Evolutionary conservation across 2,113 vertebrate species (phyloP).

Genomic region (Lagopus leucura): DNA sequence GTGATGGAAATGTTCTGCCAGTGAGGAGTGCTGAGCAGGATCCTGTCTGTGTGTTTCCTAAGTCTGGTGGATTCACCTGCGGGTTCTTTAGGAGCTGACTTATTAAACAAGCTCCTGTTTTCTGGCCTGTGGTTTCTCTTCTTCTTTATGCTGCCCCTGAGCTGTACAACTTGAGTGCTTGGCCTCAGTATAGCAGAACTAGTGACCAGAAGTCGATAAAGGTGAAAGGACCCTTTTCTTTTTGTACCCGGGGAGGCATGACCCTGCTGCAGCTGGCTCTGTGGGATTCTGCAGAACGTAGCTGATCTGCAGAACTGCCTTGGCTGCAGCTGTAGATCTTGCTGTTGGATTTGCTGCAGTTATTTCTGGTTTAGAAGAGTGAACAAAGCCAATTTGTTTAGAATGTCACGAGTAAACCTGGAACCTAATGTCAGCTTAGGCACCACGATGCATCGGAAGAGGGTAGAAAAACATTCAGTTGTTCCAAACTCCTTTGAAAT

Average conservation of each 20-base stretch:
- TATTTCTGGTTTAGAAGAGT: neutral
- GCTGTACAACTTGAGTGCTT: neutral
- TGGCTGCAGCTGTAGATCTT: neutral
- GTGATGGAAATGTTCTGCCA: neutral
- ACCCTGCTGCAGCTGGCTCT: neutral
- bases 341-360: neutral
- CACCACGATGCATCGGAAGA: neutral
- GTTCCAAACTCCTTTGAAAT: neutral
- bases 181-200: neutral
- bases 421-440: neutral
- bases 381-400: neutral
- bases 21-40: neutral
- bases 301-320: rapidly evolving
- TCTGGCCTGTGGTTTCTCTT: neutral
- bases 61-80: neutral
- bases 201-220: neutral
- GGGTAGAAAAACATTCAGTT: neutral
- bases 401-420: neutral
- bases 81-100: rapidly evolving
- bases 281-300: neutral
- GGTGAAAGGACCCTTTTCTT: neutral
- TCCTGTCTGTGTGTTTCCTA: neutral
- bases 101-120: neutral
- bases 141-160: rapidly evolving
- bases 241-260: neutral